Evolutionary conservation across 2,797 vertebrate species (phyloP), one percentile per base, ranked within the genome.

Genomic region (Squalus acanthias): DNA sequence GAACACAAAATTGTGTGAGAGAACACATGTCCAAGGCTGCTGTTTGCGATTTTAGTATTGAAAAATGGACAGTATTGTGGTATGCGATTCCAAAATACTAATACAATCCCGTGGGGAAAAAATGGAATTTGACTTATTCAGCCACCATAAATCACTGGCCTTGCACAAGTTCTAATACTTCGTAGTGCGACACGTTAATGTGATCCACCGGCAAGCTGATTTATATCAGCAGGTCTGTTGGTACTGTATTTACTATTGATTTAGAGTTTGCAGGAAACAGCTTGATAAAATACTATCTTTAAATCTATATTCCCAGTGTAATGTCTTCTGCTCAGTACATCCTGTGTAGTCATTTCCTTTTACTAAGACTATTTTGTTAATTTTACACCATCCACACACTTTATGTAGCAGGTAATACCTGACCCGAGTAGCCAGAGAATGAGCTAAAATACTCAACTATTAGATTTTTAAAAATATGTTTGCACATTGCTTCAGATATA

Each of bases 181-280:
- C 13, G 1, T 50, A 85, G 79, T n/a, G 39, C 8, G 9, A 29
- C 20, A 57, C 53, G 3, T 29, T 89, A 29, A 63, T n/a, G 29
- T 91, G 57, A 15, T 91, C 26, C 57, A 91, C 29, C 57, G 33
- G 88, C 57, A 91, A 33, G 24, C 87, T 53, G 22, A 89, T 60
- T 89, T 89, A 29, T 89, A 89, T 15, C 60, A 33, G 8, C 53
- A 91, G 33, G 63, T n/a, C 29, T 91, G 26, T 63, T 60, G 33
- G 29, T 63, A 91, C 26, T 91, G 13, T 63, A 63, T 91, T 91
- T 91, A 91, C 17, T 63, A 91, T 91, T 91, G 88, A 91, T 91
- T 91, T n/a, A 63, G 57, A 33, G 29, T n/a, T 57, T 57, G 60
- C 24, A 33, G 53, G 12, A 60, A 91, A 33, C 12, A 12, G 8